Conservation (phyloP, 2,888 invertebrate species). For the Acholoe squamosa region DNA sequence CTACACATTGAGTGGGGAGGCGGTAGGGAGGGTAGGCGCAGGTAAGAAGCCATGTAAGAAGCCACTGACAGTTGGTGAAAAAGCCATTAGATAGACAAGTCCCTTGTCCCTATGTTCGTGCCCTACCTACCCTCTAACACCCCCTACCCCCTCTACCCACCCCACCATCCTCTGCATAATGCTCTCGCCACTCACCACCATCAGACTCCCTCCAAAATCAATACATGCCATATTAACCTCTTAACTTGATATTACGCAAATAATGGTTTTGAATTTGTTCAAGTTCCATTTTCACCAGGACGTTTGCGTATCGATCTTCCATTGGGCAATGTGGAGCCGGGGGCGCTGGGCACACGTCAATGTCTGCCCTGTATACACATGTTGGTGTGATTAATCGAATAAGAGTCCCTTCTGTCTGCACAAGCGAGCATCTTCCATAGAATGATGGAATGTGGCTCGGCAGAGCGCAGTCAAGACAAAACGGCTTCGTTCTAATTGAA, state of each 20-base stretch:
- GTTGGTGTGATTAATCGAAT: not conserved
- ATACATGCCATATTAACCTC: not conserved
- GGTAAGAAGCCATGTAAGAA: not conserved
- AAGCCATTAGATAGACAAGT: not conserved
- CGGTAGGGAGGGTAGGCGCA: not conserved
- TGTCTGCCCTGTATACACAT: not conserved
- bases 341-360: not conserved
- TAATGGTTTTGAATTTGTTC: conserved; percentile 25
- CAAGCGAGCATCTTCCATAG: not conserved
- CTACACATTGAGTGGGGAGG: no score
- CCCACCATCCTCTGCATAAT: no score
- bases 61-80: not conserved
- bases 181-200: not conserved
- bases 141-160: no score
- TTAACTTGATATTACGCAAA: conserved; percentile 48
- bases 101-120: not conserved
- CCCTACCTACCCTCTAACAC: no score
- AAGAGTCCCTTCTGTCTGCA: not conserved
- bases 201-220: not conserved
- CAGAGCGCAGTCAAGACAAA: not conserved
- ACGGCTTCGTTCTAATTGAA: not conserved
- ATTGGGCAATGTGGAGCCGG: not conserved
- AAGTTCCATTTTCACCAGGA: not conserved
- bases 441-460: not conserved
- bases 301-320: not conserved